Conservation (phyloP, 2,797 vertebrate species). For the Rhinella marina region DNA sequence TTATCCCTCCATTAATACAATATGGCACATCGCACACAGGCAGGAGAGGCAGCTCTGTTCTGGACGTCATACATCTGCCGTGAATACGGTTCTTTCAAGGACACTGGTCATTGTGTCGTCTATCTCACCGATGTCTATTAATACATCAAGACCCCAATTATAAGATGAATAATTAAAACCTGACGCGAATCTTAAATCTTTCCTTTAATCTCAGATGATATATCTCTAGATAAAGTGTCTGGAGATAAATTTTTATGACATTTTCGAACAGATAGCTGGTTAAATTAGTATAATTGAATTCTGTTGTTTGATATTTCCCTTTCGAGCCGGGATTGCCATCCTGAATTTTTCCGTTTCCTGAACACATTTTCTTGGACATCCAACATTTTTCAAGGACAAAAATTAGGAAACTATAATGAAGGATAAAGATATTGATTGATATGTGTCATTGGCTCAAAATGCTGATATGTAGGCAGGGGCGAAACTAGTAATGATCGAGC, state of each 20-base stretch:
- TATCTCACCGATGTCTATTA: neutral
- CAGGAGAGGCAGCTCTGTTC: neutral
- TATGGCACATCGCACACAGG: neutral
- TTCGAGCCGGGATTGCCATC: too few species aligned
- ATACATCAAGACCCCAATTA: neutral
- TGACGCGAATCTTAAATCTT: neutral
- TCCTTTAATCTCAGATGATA: neutral
- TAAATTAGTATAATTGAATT: slow-evolving; percentile 11
- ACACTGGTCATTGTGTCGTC: neutral
- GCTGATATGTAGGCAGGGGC: too few species aligned
- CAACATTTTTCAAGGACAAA: too few species aligned
- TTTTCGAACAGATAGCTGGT: neutral
- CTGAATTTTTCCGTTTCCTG: too few species aligned
- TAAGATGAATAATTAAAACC: neutral
- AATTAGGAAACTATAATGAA: too few species aligned
- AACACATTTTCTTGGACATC: too few species aligned
- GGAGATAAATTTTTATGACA: neutral
- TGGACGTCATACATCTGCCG: neutral
- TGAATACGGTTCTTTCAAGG: slow-evolving; percentile 10
- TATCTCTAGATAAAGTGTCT: neutral
- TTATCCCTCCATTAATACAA: neutral
- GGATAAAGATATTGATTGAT: too few species aligned
- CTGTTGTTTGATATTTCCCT: neutral
- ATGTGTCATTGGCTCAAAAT: too few species aligned
- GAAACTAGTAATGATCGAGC: too few species aligned